A percentile compares a stretch with the other conserved stretches of the same genome.
These are phyloP conservation scores for Melanogrammus aeglefinus DNA, from an alignment of 2,797 vertebrate genomes.

Conservation along the genomic window DNA sequence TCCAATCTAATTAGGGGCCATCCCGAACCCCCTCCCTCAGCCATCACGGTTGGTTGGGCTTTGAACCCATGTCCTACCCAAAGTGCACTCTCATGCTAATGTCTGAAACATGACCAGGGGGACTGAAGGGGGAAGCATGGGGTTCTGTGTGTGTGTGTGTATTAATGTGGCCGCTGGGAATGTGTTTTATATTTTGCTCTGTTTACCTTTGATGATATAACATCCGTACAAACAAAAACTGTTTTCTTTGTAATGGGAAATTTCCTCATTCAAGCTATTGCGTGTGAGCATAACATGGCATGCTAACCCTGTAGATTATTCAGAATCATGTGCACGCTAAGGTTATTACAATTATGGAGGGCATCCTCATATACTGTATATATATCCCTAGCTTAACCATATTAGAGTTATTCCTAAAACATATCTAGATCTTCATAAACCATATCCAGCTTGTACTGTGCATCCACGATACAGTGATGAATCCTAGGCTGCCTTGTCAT, in stretches of 20 bases:
- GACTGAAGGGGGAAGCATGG: background rate
- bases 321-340: background rate
- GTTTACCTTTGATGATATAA: background rate
- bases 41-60: background rate
- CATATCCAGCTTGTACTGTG: too few species aligned
- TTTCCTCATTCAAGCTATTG: background rate
- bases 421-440: background rate
- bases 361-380: background rate
- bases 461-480: background rate
- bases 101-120: background rate
- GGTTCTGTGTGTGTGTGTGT: background rate
- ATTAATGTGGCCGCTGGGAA: background rate
- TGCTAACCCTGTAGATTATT: too few species aligned
- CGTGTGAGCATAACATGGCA: background rate
- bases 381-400: background rate
- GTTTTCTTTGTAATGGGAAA: too few species aligned
- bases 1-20: constrained; percentile 4
- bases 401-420: background rate
- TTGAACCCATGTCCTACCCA: background rate
- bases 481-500: background rate
- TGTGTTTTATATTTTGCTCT: background rate
- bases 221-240: background rate
- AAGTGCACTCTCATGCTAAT: background rate
- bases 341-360: background rate
- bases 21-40: background rate